phyloP scores from a whole-genome alignment of 2,113 vertebrate species.

The Tragelaphus imberbis region DNA sequence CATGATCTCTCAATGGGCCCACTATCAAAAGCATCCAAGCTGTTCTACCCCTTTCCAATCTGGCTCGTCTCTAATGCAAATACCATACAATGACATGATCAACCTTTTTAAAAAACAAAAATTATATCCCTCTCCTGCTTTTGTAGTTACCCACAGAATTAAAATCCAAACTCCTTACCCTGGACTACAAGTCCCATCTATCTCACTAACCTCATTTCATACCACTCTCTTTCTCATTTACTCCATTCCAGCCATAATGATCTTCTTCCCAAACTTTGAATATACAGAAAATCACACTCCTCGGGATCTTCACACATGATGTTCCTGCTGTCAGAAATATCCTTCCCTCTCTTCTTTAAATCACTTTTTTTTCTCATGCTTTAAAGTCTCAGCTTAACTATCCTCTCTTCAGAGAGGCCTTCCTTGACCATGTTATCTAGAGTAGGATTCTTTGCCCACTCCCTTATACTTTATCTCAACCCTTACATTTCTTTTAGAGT shows the following conservation, averaged over 20 bases:
- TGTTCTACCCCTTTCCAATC: neutral
- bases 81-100: neutral
- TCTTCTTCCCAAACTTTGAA: neutral
- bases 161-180: neutral
- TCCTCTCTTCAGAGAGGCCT: neutral
- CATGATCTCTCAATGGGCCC: neutral
- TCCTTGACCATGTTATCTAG: neutral
- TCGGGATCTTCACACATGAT: neutral
- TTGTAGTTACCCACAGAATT: conserved; percentile 6
- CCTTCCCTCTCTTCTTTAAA: conserved; percentile 1
- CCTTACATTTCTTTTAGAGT: neutral
- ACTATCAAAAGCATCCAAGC: neutral
- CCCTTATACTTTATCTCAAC: neutral
- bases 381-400: neutral
- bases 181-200: neutral
- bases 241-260: neutral
- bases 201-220: neutral
- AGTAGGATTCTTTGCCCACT: neutral
- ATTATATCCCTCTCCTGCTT: neutral
- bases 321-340: neutral
- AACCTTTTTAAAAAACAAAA: neutral
- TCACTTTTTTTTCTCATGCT: neutral
- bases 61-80: neutral
- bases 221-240: neutral
- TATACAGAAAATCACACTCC: neutral